These are phyloP conservation scores for Spatula versicolor DNA, from an alignment of 2,797 vertebrate species.

Conservation along the genomic window DNA sequence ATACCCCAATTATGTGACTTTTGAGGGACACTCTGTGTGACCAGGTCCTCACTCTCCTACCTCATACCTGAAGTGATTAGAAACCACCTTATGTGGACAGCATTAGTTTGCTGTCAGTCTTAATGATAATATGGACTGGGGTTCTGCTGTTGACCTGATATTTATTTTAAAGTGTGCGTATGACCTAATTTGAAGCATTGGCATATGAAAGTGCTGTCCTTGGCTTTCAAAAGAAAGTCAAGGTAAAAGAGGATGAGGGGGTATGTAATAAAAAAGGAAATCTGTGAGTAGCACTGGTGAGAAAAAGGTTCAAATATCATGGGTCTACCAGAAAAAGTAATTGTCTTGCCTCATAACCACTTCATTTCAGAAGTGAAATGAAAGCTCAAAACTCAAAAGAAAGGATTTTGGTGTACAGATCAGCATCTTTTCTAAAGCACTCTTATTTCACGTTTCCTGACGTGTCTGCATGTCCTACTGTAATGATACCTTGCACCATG, in stretches of 20 bases:
- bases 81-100: not conserved
- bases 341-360: not conserved
- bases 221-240: not conserved
- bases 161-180: not conserved
- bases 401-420: not conserved
- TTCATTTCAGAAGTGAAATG: not conserved
- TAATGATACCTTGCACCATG: accelerated
- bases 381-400: not conserved
- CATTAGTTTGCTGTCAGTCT: not conserved
- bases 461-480: not conserved
- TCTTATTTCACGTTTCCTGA: not conserved
- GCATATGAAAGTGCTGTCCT: not conserved
- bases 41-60: not conserved
- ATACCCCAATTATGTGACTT: not conserved
- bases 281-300: accelerated
- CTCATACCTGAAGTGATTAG: not conserved
- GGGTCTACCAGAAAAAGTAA: not conserved
- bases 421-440: not conserved
- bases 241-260: not conserved
- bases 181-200: not conserved
- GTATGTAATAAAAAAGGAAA: not conserved
- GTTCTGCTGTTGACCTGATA: not conserved
- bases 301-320: not conserved
- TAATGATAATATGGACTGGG: not conserved
- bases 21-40: not conserved